These are phyloP conservation scores for Muricea muricata DNA, from an alignment of 92 coral and sea anemone species.

Conservation along the genomic window DNA sequence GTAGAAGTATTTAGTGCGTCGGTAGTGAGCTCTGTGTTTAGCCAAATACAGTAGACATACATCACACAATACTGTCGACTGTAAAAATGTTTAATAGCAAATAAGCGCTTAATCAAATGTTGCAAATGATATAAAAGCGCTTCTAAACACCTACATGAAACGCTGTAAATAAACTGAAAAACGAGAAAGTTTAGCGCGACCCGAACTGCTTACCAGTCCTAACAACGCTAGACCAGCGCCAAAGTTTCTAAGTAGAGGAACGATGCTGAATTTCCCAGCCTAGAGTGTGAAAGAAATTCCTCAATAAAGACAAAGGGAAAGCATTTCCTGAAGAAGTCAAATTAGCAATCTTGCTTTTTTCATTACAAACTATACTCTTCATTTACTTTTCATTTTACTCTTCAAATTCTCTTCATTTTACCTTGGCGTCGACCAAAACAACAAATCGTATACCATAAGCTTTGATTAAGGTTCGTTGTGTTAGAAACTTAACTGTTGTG, in stretches of 20 bases:
- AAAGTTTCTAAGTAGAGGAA: constrained; percentile 86
- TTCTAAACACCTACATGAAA: no score
- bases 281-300: constrained; percentile 2
- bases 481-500: neutral
- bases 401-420: constrained; percentile 7
- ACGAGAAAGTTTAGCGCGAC: no score
- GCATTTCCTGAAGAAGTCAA: no score
- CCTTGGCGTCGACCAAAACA: constrained; percentile 82
- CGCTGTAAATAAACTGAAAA: no score
- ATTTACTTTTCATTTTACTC: neutral
- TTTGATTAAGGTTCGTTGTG: constrained; percentile 59
- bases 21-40: constrained; percentile 73
- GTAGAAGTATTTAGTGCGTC: constrained; percentile 75
- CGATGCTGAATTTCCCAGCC: constrained; percentile 90
- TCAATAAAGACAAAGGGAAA: neutral
- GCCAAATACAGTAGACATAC: constrained; percentile 75
- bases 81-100: neutral
- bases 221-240: constrained; percentile 92
- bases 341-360: no score
- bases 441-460: constrained; percentile 93
- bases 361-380: neutral
- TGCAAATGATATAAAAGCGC: no score
- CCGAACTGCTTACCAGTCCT: constrained; percentile 84
- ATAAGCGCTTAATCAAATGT: neutral
- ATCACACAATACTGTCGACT: constrained; percentile 93